Percentiles rank a stretch among this genome's conserved stretches.
Conservation (phyloP, 2,113 vertebrate species). For the Lophura nycthemera region DNA sequence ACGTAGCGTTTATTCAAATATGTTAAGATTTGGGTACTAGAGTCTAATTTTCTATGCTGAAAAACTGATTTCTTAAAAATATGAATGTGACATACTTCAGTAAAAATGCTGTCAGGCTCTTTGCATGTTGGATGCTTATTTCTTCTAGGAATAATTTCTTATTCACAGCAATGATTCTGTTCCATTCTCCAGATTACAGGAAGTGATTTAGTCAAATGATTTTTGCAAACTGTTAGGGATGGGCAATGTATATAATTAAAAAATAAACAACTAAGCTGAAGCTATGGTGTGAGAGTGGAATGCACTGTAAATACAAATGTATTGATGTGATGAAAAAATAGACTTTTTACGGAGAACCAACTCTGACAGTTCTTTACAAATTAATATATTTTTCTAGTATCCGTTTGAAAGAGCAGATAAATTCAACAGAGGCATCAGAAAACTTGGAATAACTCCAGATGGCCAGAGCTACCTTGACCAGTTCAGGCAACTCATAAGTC, state of each 20-base stretch:
- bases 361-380: neutral
- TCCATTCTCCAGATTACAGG: neutral
- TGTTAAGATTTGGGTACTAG: neutral
- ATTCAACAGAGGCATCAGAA: constrained; percentile 98
- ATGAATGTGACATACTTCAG: rapidly evolving
- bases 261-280: neutral
- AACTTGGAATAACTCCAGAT: constrained; percentile 95
- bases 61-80: neutral
- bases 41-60: neutral
- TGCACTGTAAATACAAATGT: neutral
- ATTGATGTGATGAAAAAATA: neutral
- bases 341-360: neutral
- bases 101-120: neutral
- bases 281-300: neutral
- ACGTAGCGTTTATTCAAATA: neutral
- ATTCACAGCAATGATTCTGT: neutral
- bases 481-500: constrained; percentile 98
- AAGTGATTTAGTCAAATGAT: neutral
- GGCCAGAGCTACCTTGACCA: constrained; percentile 99
- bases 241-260: neutral
- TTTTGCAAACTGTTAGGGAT: neutral
- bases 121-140: neutral
- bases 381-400: constrained; percentile 82
- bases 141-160: neutral
- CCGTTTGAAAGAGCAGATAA: constrained; percentile 98